These are phyloP conservation scores for Aphelinus atriplicis DNA, from an alignment of 1,140 invertebrate species.

Conservation along the genomic window DNA sequence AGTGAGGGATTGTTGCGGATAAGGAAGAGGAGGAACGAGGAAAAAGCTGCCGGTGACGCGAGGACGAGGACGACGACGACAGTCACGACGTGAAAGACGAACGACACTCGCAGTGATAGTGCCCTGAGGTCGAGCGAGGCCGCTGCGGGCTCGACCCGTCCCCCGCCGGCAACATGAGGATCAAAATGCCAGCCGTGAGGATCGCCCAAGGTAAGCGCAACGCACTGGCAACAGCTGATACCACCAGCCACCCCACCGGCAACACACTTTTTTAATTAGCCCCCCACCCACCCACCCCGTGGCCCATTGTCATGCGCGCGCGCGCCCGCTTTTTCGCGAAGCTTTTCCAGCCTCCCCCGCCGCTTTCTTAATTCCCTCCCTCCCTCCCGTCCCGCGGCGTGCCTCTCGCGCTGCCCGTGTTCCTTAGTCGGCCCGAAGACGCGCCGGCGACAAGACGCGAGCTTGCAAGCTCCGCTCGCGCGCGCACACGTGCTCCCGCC, in stretches of 20 bases:
- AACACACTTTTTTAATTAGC: slow-evolving; percentile 66
- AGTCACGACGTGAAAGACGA: neutral
- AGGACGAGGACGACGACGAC: no score
- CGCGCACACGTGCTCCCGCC: no score
- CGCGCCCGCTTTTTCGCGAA: slow-evolving; percentile 57
- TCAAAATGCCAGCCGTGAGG: slow-evolving; percentile 93
- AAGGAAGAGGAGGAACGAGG: no score
- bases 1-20: no score
- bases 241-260: slow-evolving; percentile 33
- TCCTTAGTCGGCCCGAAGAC: slow-evolving; percentile 66
- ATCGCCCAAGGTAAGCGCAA: slow-evolving; percentile 86
- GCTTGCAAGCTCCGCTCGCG: slow-evolving; percentile 35
- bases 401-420: slow-evolving; percentile 48
- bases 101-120: slow-evolving; percentile 10
- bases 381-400: slow-evolving; percentile 50
- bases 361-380: slow-evolving; percentile 66
- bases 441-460: slow-evolving; percentile 63
- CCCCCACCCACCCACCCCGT: slow-evolving; percentile 44
- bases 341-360: slow-evolving; percentile 60
- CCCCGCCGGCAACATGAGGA: slow-evolving; percentile 82
- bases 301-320: slow-evolving; percentile 65
- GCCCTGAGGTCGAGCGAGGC: slow-evolving; percentile 29
- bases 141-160: slow-evolving; percentile 41
- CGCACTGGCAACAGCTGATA: slow-evolving; percentile 31
- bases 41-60: no score